A percentile compares a stretch with the other conserved stretches of the same genome.
Conservation (phyloP, 2,797 vertebrate species). For the Hydrolagus colliei region DNA sequence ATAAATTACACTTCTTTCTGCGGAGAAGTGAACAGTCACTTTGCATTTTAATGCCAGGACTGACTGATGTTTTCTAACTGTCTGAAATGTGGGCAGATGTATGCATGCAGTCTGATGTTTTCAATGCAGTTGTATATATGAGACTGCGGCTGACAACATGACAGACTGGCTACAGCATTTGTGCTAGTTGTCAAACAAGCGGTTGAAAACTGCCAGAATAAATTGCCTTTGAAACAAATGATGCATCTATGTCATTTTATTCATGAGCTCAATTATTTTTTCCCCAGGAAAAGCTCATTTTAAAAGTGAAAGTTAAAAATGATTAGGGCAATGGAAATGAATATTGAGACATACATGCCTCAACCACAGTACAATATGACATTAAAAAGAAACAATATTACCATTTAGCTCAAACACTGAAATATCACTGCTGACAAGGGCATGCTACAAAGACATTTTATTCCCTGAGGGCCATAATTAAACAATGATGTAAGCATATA, state of each 20-base stretch:
- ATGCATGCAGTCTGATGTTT: neutral
- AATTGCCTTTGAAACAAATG: neutral
- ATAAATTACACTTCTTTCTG: neutral
- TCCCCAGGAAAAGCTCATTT: neutral
- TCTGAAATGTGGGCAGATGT: neutral
- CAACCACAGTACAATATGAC: neutral
- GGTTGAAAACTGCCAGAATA: neutral
- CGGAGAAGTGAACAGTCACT: neutral
- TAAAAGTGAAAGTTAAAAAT: neutral
- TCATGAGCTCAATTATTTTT: neutral
- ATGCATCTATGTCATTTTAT: neutral
- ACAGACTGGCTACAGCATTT: neutral
- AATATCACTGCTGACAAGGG: conserved; percentile 2
- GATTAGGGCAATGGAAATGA: neutral
- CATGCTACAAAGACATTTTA: neutral
- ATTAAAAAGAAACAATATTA: neutral
- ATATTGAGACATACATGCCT: neutral
- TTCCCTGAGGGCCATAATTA: neutral
- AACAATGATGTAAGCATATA: neutral
- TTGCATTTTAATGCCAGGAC: neutral
- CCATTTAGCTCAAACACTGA: neutral
- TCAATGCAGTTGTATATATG: too few species aligned
- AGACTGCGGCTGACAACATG: neutral
- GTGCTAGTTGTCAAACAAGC: neutral
- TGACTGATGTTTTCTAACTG: neutral